Conservation (phyloP, 2,888 invertebrate species). For the Netelia melanura region DNA sequence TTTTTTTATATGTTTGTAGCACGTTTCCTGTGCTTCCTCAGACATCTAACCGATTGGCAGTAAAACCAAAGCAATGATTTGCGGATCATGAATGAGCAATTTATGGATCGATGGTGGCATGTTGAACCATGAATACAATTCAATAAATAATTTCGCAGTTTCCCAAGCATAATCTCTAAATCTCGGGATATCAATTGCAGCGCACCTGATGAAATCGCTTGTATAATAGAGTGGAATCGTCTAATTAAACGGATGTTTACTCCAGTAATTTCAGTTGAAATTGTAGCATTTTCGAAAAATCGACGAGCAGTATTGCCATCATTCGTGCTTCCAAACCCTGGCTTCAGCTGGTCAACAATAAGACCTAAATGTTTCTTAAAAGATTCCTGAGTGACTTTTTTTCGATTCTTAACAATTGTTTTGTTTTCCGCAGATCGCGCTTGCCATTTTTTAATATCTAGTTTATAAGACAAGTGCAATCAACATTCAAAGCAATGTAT, state of each 20-base stretch:
- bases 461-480: slow-evolving; percentile 65
- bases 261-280: slow-evolving; percentile 63
- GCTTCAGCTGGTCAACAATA: slow-evolving; percentile 68
- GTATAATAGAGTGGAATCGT: slow-evolving; percentile 51
- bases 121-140: slow-evolving; percentile 17
- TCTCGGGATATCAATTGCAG: slow-evolving; percentile 36
- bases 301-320: slow-evolving; percentile 70
- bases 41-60: slow-evolving; percentile 22
- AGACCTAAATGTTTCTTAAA: slow-evolving; percentile 60
- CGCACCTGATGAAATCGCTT: slow-evolving; percentile 59
- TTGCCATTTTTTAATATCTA: slow-evolving; percentile 67
- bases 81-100: slow-evolving; percentile 10
- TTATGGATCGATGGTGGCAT: slow-evolving; percentile 23
- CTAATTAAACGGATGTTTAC: slow-evolving; percentile 60
- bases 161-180: slow-evolving; percentile 16
- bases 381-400: slow-evolving; percentile 51
- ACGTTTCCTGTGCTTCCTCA: slow-evolving; percentile 14
- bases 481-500: slow-evolving; percentile 68
- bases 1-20: slow-evolving; percentile 18
- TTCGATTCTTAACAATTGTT: slow-evolving; percentile 32
- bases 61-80: slow-evolving; percentile 18
- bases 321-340: slow-evolving; percentile 64
- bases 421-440: slow-evolving; percentile 43
- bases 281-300: slow-evolving; percentile 66
- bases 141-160: slow-evolving; percentile 18